Evolutionary conservation across 2,113 vertebrate species (phyloP).

Genomic region (Zingel zingel): DNA sequence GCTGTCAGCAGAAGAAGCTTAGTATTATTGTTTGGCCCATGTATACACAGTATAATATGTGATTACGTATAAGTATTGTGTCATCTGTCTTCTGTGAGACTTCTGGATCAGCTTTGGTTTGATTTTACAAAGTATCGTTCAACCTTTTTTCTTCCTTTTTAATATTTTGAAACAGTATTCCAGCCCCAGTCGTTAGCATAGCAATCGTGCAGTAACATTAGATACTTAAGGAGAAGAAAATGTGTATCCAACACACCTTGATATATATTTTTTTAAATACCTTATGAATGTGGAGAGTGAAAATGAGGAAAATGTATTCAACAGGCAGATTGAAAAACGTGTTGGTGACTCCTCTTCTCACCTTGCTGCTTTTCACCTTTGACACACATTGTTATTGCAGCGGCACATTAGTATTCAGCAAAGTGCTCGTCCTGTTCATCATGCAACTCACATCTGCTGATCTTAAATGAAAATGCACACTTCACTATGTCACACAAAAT

Average conservation of each 20-base stretch:
- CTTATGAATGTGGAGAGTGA: background rate
- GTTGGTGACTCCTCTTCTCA: constrained; percentile 26
- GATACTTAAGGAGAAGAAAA: background rate
- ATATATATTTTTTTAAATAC: background rate
- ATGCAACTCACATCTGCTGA: constrained; percentile 27
- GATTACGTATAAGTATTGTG: background rate
- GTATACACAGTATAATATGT: too few species aligned
- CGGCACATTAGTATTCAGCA: constrained; percentile 29
- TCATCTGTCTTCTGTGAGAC: background rate
- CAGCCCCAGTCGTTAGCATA: background rate
- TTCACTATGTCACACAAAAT: constrained; percentile 33
- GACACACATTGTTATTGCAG: constrained; percentile 15
- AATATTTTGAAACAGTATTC: background rate
- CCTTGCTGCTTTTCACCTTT: constrained; percentile 46
- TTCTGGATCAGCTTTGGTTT: too few species aligned
- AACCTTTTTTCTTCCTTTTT: background rate
- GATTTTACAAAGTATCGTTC: background rate
- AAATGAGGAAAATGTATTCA: constrained; percentile 34
- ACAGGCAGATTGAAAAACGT: constrained; percentile 2
- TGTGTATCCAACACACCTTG: background rate
- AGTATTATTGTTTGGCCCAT: too few species aligned
- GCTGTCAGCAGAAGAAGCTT: too few species aligned
- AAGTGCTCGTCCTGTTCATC: constrained; percentile 14
- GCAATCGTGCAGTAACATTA: background rate
- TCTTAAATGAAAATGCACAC: constrained; percentile 20